phyloP scores from a whole-genome alignment of 1,140 invertebrate species.

The Ostrea edulis region DNA sequence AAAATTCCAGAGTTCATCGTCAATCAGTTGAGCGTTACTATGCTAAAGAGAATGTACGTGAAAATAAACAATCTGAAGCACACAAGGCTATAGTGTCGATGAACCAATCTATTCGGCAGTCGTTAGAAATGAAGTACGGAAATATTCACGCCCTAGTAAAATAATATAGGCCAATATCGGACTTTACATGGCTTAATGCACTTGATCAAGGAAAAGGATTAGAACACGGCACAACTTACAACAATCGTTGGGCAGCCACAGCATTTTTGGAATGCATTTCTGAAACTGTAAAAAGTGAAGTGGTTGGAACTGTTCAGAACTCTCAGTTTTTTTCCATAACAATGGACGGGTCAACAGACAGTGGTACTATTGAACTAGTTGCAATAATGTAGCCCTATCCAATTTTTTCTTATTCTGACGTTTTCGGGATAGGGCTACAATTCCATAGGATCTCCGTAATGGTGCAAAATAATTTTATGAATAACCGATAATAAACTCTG shows the following conservation, averaged over 20 bases:
- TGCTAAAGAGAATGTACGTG: neutral
- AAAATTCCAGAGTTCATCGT: neutral
- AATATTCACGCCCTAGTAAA: neutral
- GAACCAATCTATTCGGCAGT: neutral
- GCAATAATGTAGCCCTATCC: too few relatives aligned
- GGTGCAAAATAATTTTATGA: too few relatives aligned
- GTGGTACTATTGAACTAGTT: neutral
- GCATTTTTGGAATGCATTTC: neutral
- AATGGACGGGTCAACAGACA: constrained; percentile 11
- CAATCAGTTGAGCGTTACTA: neutral
- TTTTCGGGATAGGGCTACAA: too few relatives aligned
- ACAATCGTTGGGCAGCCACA: constrained; percentile 10
- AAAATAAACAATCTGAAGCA: constrained; percentile 11
- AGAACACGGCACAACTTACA: constrained; percentile 15
- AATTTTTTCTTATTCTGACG: too few relatives aligned
- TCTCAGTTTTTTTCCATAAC: too few relatives aligned
- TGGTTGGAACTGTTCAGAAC: too few relatives aligned
- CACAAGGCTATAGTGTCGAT: constrained; percentile 19
- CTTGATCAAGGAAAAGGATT: neutral
- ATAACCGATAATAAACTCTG: too few relatives aligned
- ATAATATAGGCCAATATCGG: neutral
- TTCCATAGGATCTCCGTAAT: too few relatives aligned
- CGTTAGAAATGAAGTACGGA: constrained; percentile 14
- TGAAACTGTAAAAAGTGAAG: too few relatives aligned
- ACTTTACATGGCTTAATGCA: constrained; percentile 6